Percentiles rank a stretch among this genome's conserved stretches.
phyloP scores from a whole-genome alignment of 2,797 vertebrate species.

The Mormyrus hasselquistii region DNA sequence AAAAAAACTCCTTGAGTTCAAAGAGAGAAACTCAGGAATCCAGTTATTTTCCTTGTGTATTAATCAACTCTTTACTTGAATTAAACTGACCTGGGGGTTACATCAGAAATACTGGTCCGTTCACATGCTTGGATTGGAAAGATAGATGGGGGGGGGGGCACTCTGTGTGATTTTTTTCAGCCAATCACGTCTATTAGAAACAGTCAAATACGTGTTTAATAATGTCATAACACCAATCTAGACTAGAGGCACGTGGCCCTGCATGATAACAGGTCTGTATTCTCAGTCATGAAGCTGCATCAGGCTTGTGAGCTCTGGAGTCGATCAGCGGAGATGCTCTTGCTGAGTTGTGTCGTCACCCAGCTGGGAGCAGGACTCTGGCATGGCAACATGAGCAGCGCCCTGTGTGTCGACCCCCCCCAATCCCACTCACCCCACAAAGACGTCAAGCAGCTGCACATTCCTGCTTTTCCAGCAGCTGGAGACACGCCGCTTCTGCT shows the following conservation, averaged over 20 bases:
- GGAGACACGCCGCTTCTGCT: neutral
- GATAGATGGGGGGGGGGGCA: neutral
- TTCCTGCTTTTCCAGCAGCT: neutral
- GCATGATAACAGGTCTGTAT: neutral
- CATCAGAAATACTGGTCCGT: neutral
- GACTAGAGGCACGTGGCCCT: neutral
- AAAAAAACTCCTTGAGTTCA: neutral
- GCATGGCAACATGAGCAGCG: neutral
- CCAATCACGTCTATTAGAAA: neutral
- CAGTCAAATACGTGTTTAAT: neutral
- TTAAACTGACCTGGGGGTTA: neutral
- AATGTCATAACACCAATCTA: neutral
- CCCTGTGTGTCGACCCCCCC: neutral
- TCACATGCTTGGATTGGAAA: neutral
- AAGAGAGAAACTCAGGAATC: neutral
- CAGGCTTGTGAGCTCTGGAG: neutral
- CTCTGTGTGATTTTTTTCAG: neutral
- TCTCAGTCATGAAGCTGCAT: neutral
- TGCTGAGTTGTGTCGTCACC: conserved; percentile 7
- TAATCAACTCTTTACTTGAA: neutral
- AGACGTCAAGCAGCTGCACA: neutral
- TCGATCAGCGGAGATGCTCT: neutral
- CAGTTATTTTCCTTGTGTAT: conserved; percentile 8
- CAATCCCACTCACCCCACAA: neutral
- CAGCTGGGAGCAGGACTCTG: neutral